phyloP scores from a whole-genome alignment of 2,888 invertebrate genomes.

The Sycophila texana region DNA sequence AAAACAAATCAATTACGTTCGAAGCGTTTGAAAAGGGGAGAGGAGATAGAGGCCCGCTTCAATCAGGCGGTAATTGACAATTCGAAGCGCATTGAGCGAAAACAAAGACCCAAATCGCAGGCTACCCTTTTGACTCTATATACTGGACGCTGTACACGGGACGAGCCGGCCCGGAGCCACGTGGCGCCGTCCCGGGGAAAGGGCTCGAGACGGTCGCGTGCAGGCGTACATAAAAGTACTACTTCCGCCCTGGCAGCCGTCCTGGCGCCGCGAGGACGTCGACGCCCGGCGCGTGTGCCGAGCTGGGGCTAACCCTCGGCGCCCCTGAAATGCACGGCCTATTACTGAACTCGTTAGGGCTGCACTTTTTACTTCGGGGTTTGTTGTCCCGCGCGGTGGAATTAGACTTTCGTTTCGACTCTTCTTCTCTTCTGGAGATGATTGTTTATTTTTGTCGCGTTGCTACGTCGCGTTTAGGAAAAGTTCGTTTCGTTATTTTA shows the following conservation, averaged over 20 bases:
- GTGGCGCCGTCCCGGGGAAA: conserved; percentile 11
- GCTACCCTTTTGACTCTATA: conserved; percentile 51
- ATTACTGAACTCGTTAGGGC: neutral
- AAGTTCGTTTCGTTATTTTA: no score
- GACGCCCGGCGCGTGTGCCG: neutral
- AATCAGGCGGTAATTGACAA: conserved; percentile 43
- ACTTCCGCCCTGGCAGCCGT: conserved; percentile 72
- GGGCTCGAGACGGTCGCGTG: conserved; percentile 7
- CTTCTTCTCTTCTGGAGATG: neutral
- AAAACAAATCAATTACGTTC: conserved; percentile 5
- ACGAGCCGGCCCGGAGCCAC: conserved; percentile 31
- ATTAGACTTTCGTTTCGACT: conserved; percentile 8
- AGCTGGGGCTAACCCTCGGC: neutral
- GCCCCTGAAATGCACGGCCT: neutral
- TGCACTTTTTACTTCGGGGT: neutral
- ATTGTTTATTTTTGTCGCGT: neutral
- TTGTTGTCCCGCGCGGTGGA: conserved; percentile 11
- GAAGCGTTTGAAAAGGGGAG: no score
- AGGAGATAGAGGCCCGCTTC: neutral
- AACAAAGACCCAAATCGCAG: conserved; percentile 57
- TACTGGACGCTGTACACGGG: conserved; percentile 48
- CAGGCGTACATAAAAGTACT: conserved; percentile 69
- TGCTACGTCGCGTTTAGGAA: neutral
- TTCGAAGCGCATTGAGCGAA: conserved; percentile 39
- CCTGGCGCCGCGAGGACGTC: conserved; percentile 66